Evolutionary conservation across 2,888 invertebrate genomes (phyloP).

Genomic region (Stenichneumon culpator): DNA sequence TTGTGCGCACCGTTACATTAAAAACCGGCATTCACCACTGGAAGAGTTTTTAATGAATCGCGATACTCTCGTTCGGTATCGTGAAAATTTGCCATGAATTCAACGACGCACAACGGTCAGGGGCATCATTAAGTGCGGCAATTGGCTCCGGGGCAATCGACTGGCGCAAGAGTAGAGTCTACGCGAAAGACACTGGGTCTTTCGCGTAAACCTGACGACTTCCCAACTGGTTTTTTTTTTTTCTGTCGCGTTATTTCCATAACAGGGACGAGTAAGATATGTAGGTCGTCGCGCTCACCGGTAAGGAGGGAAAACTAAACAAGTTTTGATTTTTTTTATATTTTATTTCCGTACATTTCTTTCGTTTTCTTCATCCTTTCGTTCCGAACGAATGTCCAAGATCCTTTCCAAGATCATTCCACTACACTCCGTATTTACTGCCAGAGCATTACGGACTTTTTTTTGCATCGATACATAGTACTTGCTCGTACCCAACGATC

Average conservation of each 20-base stretch:
- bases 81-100: neutral
- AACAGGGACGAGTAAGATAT: constrained; percentile 50
- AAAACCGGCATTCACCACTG: neutral
- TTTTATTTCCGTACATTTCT: constrained; percentile 27
- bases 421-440: neutral
- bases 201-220: constrained; percentile 35
- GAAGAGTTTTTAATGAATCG: constrained; percentile 24
- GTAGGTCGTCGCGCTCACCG: constrained; percentile 68
- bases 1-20: neutral
- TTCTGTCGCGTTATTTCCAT: constrained; percentile 18
- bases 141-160: neutral
- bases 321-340: constrained; percentile 57
- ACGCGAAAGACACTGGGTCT: no score
- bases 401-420: constrained; percentile 13
- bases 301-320: constrained; percentile 78
- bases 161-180: constrained; percentile 28
- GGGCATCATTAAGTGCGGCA: neutral
- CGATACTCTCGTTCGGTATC: constrained; percentile 1
- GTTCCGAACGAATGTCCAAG: constrained; percentile 11
- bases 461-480: neutral
- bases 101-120: constrained; percentile 11
- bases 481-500: neutral
- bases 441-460: neutral
- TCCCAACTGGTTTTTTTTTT: constrained; percentile 41
- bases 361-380: constrained; percentile 42